Percentiles rank a stretch among this genome's conserved stretches.
phyloP scores from a whole-genome alignment of 2,888 invertebrate genomes.

The Cataglyphis livida region DNA sequence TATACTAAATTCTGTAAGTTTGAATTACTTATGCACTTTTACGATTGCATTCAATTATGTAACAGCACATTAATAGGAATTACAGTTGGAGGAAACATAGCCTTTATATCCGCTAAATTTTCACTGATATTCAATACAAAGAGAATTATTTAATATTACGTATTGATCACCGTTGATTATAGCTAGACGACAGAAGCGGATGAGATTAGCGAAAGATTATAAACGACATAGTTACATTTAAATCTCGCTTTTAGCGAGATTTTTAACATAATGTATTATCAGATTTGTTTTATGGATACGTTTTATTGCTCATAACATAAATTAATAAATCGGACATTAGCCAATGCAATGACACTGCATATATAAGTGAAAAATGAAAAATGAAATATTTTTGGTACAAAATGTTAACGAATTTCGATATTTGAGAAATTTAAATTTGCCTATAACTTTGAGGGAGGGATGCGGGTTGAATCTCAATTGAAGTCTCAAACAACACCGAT shows the following conservation, averaged over 20 bases:
- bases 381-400: conserved; percentile 10
- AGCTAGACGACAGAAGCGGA: neutral
- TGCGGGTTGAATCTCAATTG: conserved; percentile 44
- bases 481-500: conserved; percentile 54
- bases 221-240: neutral
- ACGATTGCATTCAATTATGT: neutral
- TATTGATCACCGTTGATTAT: conserved; percentile 10
- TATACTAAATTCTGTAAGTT: neutral
- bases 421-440: neutral
- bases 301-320: neutral
- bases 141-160: conserved; percentile 13
- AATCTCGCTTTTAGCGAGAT: neutral
- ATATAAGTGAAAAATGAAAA: neutral
- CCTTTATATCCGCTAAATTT: conserved; percentile 29
- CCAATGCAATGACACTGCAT: neutral
- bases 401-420: neutral
- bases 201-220: conserved; percentile 5
- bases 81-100: neutral
- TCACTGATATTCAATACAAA: conserved; percentile 26
- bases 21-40: neutral
- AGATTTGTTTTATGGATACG: neutral
- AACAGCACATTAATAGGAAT: conserved; percentile 13
- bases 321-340: neutral
- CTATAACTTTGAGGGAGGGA: conserved; percentile 21
- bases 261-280: neutral